A percentile compares a stretch with the other conserved stretches of the same genome.
Conservation (phyloP, 2,797 vertebrate genomes). For the Xenopus petersii region DNA sequence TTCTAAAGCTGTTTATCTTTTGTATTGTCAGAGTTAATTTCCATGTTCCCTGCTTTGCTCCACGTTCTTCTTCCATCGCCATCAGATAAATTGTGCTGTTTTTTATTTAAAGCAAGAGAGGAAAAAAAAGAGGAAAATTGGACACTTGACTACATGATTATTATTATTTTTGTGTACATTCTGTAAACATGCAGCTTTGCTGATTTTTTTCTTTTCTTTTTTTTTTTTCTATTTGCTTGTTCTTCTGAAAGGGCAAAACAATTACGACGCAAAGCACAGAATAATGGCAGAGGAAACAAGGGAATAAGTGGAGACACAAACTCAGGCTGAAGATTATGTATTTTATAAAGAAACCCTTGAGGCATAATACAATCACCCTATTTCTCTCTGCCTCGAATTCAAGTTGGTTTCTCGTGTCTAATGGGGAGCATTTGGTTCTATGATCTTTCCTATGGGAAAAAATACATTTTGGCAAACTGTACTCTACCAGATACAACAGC, state of each 20-base stretch:
- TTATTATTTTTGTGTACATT: neutral
- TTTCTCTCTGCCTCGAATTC: too few species aligned
- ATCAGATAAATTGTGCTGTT: neutral
- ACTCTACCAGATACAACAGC: too few species aligned
- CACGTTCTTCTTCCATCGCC: neutral
- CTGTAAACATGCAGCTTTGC: neutral
- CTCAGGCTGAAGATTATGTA: too few species aligned
- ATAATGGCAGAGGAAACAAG: constrained; percentile 4
- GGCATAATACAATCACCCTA: too few species aligned
- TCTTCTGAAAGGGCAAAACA: constrained; percentile 11
- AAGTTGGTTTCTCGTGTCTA: too few species aligned
- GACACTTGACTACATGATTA: neutral
- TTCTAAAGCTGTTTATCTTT: too few species aligned
- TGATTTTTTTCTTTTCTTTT: too few species aligned
- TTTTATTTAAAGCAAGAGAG: neutral
- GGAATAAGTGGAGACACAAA: too few species aligned
- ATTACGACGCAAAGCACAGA: neutral
- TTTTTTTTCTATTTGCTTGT: neutral
- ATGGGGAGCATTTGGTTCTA: too few species aligned
- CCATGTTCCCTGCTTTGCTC: neutral
- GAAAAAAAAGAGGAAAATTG: neutral
- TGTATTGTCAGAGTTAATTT: neutral
- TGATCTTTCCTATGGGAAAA: too few species aligned
- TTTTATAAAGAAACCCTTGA: too few species aligned
- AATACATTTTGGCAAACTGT: too few species aligned